These are phyloP conservation scores for Amia ocellicauda DNA, from an alignment of 2,113 vertebrate genomes.

Conservation along the genomic window DNA sequence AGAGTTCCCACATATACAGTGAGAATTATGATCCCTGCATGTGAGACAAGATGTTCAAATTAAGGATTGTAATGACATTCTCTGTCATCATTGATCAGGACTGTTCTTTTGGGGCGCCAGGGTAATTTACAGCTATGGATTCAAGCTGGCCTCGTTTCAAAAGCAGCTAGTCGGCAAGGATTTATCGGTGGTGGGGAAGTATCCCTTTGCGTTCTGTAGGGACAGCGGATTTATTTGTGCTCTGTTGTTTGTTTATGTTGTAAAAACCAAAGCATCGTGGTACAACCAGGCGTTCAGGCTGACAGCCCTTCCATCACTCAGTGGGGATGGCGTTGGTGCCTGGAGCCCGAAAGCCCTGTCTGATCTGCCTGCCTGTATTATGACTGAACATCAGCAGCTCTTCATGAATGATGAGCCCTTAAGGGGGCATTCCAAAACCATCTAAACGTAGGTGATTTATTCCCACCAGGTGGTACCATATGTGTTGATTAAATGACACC, in stretches of 20 bases:
- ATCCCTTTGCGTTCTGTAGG: neutral
- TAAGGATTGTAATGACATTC: neutral
- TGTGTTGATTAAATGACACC: no score
- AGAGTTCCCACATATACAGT: slow-evolving; percentile 41
- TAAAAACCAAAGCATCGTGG: neutral
- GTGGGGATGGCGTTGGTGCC: neutral
- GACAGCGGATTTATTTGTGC: neutral
- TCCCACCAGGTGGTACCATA: no score
- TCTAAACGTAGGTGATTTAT: no score
- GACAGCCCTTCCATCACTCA: neutral
- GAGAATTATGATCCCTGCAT: neutral
- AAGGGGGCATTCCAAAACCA: no score
- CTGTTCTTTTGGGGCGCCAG: neutral
- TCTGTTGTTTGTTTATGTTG: neutral
- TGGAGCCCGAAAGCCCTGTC: neutral
- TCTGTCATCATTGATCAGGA: neutral
- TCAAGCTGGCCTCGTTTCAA: neutral
- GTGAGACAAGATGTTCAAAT: neutral
- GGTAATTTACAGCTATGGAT: neutral
- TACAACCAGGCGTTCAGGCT: no score
- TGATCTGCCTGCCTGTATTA: neutral
- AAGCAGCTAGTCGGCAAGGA: neutral
- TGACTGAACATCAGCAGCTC: neutral
- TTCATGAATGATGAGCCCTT: no score
- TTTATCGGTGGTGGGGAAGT: neutral